Conservation (phyloP, 2,113 vertebrate species). For the Tragulus kanchil region DNA sequence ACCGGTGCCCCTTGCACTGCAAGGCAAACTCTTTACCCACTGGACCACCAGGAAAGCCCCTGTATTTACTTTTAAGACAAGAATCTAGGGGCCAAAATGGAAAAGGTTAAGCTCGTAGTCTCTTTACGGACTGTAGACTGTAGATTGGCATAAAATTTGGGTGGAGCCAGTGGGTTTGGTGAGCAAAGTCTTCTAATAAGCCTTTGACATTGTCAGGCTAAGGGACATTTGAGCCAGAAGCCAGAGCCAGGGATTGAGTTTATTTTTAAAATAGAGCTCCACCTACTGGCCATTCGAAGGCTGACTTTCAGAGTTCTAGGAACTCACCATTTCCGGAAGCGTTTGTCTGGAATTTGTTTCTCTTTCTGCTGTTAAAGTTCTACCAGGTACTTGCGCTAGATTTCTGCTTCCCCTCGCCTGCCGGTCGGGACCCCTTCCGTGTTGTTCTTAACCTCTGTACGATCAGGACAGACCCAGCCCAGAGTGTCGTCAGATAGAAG, state of each 20-base stretch:
- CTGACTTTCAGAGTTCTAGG: not conserved
- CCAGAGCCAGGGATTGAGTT: not conserved
- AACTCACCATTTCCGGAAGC: accelerated
- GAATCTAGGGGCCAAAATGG: not conserved
- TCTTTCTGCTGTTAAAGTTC: not conserved
- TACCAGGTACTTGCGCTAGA: not conserved
- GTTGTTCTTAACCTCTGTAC: not conserved
- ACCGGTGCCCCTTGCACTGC: too few relatives aligned
- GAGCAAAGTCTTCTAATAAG: not conserved
- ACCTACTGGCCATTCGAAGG: conserved; percentile 21
- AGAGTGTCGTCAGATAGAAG: too few relatives aligned
- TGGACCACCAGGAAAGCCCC: too few relatives aligned
- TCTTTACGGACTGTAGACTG: not conserved
- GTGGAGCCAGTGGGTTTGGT: not conserved
- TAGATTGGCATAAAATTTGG: not conserved
- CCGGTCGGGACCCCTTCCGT: not conserved
- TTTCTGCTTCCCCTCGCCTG: not conserved
- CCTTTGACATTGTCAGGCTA: not conserved
- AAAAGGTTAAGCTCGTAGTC: not conserved
- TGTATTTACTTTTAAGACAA: conserved; percentile 19
- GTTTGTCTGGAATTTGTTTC: not conserved
- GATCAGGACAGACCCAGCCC: not conserved
- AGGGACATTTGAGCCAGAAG: not conserved
- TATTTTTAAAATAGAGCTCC: conserved; percentile 52
- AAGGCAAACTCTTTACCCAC: too few relatives aligned